Evolutionary conservation across 1,140 invertebrate species (phyloP), one percentile per base, ranked within the genome.

Genomic region (Musca vetustissima): DNA sequence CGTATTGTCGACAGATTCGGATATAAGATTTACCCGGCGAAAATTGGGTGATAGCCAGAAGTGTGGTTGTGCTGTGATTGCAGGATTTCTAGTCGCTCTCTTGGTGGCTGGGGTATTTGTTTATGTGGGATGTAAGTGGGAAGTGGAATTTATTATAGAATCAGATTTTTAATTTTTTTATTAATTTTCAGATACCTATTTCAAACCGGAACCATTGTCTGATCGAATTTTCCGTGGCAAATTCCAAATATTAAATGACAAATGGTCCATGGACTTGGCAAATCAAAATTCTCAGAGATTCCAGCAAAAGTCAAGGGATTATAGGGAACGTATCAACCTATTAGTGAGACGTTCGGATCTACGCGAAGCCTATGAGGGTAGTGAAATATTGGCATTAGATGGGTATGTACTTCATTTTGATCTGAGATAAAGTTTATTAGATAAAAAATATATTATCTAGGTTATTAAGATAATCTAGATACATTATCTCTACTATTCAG

Each of bases 111-210:
- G 91, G 14, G 87, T 92, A 49, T 90, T 91, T 53, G 90, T 96
- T 65, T 96, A 96, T 82, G 88, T 94, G 73, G 93, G 90, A 83
- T 93, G 93, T 95, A 86, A 91, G 93, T n/a, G n/a, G n/a, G n/a
- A n/a, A n/a, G 4, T 28, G 28, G 15, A 17, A 36, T 19, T 36
- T 6, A 22, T 67, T 17, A 8, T 9, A n/a, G n/a, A n/a, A n/a
- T n/a, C n/a, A n/a, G n/a, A n/a, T n/a, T n/a, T 28, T 14, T 14
- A 47, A 49, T 28, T 36, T 32, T 22, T n/a, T 25, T 24, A 32
- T 49, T 89, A 88, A 65, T 85, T 8, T 61, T n/a, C 9, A 94
- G 93, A 93, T 77, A 90, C 91, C 74, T 94, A 92, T 78, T 87
- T 93, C 68, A 87, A 89, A 21, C 86, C 89, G n/a, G 89, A 93